These are phyloP conservation scores for Delia radicum DNA, from an alignment of 1,140 invertebrate species.

Conservation along the genomic window DNA sequence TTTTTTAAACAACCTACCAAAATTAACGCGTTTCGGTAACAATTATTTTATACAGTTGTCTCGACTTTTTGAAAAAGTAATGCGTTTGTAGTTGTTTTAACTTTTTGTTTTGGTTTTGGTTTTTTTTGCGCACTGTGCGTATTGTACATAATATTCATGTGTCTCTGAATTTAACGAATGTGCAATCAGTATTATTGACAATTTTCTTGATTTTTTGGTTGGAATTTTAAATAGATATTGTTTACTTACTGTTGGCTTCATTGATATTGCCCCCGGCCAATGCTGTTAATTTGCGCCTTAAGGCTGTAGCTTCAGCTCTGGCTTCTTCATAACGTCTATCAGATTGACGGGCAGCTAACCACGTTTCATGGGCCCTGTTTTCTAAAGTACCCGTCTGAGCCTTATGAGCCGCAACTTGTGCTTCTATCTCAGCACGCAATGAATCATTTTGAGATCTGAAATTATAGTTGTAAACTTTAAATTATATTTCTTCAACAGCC, in stretches of 20 bases:
- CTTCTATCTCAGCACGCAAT: constrained; percentile 74
- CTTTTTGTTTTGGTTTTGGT: too few relatives aligned
- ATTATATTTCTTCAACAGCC: constrained; percentile 6
- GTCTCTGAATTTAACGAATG: too few relatives aligned
- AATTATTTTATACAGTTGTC: too few relatives aligned
- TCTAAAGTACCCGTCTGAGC: constrained; percentile 72
- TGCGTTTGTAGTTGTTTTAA: too few relatives aligned
- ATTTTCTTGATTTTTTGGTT: too few relatives aligned
- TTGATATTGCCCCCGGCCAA: constrained; percentile 44
- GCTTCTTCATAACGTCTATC: constrained; percentile 76
- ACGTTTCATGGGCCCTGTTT: constrained; percentile 75
- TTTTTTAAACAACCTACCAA: too few relatives aligned
- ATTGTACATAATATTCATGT: too few relatives aligned
- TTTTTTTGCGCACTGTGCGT: too few relatives aligned
- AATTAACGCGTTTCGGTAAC: too few relatives aligned
- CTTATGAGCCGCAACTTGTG: constrained; percentile 76
- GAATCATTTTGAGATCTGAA: constrained; percentile 69
- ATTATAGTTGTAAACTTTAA: not conserved
- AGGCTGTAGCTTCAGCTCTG: constrained; percentile 70
- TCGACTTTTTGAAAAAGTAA: too few relatives aligned
- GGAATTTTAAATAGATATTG: not conserved
- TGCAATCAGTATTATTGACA: too few relatives aligned
- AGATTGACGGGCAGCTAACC: constrained; percentile 72
- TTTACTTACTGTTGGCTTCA: constrained; percentile 32
- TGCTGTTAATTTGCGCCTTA: constrained; percentile 69